Base-by-base conservation (phyloP, 2,888 invertebrate genomes). In the Epinotia nisella region DNA sequence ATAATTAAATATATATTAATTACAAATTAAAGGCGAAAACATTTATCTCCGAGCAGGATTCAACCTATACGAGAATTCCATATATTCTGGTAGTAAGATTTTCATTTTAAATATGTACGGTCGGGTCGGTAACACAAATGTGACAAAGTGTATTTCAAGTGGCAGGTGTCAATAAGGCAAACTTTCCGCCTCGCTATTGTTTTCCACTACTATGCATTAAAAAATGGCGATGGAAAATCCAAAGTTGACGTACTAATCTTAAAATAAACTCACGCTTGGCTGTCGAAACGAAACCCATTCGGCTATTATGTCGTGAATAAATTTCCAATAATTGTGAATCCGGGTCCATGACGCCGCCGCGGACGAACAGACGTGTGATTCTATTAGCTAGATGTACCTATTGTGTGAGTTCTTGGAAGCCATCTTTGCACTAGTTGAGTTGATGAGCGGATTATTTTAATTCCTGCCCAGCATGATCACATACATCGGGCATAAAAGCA, bases 281-380 rank as follows among this genome's bases (percentile, higher is more conserved):
- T 55, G 61, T 35, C 41, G 45, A 56, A 61, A 64, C 41, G 45
- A 56, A 61, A 64, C 45, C 10, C 21, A 59, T 15, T 41, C 19
- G 41, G 70, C 70, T 17, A 64, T 70, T 70, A 56, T 19, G 29
- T 56, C 45, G 56, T 62, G 70, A 70, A 70, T 70, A 70, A 70
- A 70, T 70, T 70, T 70, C 35, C 45, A 70, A 70, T 70, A 45
- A 62, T 64, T 29, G 45, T 35, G 61, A 70, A 70, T 70, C 70
- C 70, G 70, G 70, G 62, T 70, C 17, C 24, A 11, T 55, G 70
- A 70, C 70, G 62, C 1, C n/a, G 49, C 7, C 4, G 39, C 17
- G 9, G 35, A 3, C 53, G 19, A 53, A 66, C 39, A 21, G 19
- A 2, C n/a, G n/a, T 55, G 65, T 56, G 56, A 56, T 41, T 56